A percentile compares a stretch with the other conserved stretches of the same genome.
Evolutionary conservation across 2,113 vertebrate genomes (phyloP).

Genomic region (Cynoglossus semilaevis): DNA sequence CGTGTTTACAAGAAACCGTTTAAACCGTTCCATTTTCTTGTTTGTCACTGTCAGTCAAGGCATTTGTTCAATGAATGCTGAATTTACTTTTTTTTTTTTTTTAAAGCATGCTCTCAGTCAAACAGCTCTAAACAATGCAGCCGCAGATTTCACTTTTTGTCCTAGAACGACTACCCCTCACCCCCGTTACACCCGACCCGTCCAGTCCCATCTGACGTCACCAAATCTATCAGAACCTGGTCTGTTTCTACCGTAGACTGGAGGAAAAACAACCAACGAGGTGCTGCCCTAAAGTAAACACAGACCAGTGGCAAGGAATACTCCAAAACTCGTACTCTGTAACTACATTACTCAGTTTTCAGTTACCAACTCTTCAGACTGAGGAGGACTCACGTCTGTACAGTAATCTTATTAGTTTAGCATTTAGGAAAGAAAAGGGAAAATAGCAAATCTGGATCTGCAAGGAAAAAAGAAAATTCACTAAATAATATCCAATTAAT

Average conservation of each 20-base stretch:
- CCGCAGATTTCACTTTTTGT: too few species aligned
- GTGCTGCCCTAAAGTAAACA: constrained; percentile 17
- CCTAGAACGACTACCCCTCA: too few species aligned
- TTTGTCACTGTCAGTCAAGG: too few species aligned
- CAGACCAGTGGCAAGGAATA: constrained; percentile 2
- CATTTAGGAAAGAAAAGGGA: not conserved
- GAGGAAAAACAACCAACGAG: not conserved
- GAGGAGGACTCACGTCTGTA: not conserved
- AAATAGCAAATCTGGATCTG: not conserved
- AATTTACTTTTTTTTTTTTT: too few species aligned
- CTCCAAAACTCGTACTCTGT: too few species aligned
- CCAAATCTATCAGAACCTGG: not conserved
- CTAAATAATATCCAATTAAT: not conserved
- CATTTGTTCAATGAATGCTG: too few species aligned
- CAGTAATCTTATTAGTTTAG: not conserved
- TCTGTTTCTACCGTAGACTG: constrained; percentile 14
- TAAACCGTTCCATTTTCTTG: too few species aligned
- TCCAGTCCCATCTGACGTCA: not conserved
- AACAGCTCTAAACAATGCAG: too few species aligned
- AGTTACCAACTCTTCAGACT: constrained; percentile 40
- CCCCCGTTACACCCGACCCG: too few species aligned
- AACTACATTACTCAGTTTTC: constrained; percentile 15
- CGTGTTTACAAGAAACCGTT: too few species aligned
- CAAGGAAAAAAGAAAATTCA: not conserved
- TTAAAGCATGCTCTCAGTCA: too few species aligned